Evolutionary conservation across 2,797 vertebrate genomes (phyloP), one percentile per base, ranked within the genome.

Genomic region (Orientallactaga sibirica): DNA sequence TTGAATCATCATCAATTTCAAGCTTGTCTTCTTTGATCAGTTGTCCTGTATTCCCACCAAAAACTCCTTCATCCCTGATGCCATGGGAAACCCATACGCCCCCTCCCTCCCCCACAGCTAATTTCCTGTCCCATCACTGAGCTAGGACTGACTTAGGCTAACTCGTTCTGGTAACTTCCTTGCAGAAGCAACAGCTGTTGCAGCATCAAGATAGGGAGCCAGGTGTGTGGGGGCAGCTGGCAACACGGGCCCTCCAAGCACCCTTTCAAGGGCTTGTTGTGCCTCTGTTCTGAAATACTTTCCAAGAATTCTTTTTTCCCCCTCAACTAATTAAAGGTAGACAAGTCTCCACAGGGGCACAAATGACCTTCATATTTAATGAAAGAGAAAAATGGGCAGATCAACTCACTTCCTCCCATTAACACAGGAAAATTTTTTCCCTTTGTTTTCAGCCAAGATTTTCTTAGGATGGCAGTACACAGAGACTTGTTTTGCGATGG

Each of bases 11-110:
- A 64, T 95, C 89, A 75, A 94, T 95, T 96, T 93, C 77, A 95
- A 96, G 75, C 52, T 68, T 95, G 88, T 92, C 92, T 95, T 89
- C 71, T 84, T 92, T 95, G 79, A 95, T 94, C 86, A 95, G 86
- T 70, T 79, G 73, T 58, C 55, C 77, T 68, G 71, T 37, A 19
- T 77, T 79, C 61, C 64, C 68, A 67, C 14, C 0, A 24, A 97
- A 88, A 92, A 81, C 22, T 86, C 71, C 91, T 79, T 92, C 64
- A 62, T 67, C 20, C 52, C 82, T 62, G 70, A 85, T 19, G 27
- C 73, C 20, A 71, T 67, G 71, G 91, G 33, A 37, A 41, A 93
- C 41, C 52, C n/a, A 55, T 24, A 19, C 81, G 7, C 48, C 8
- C 55, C 10, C 15, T 12, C 33, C 52, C 19, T 11, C 33, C 33